Percentiles rank a stretch among this genome's conserved stretches.
These are phyloP conservation scores for Agrochola macilenta DNA, from an alignment of 2,888 invertebrate genomes.

Conservation along the genomic window DNA sequence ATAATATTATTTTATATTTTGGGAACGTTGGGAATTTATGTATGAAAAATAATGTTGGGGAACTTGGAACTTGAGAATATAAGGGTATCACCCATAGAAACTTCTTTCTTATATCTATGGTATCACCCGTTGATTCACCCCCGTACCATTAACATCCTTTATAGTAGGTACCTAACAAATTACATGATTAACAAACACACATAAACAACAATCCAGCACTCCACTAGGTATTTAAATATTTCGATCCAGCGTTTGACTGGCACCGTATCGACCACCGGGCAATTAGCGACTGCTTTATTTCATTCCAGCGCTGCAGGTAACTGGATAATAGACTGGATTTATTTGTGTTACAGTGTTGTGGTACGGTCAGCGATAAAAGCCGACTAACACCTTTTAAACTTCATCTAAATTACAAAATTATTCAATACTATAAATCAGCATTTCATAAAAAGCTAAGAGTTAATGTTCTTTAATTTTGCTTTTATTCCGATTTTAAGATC, in stretches of 20 bases:
- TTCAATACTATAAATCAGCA: neutral
- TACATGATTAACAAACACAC: neutral
- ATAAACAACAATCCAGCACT: neutral
- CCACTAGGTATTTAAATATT: neutral
- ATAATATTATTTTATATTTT: neutral
- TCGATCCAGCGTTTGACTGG: neutral
- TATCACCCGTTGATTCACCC: neutral
- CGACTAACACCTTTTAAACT: neutral
- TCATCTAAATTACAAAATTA: neutral
- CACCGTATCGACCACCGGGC: neutral
- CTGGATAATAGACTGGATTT: neutral
- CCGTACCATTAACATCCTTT: neutral
- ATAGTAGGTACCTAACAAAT: neutral
- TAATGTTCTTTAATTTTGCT: neutral
- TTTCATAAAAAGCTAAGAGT: neutral
- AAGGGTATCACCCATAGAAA: no score
- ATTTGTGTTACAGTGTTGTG: no score
- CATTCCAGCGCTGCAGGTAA: neutral
- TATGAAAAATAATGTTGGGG: no score
- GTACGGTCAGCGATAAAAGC: neutral
- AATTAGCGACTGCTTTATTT: neutral
- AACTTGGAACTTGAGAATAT: no score
- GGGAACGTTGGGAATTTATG: no score
- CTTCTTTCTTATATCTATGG: no score
- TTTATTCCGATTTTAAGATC: neutral